These are phyloP conservation scores for Cossypha caffra DNA, from an alignment of 2,797 vertebrate species.

Conservation along the genomic window DNA sequence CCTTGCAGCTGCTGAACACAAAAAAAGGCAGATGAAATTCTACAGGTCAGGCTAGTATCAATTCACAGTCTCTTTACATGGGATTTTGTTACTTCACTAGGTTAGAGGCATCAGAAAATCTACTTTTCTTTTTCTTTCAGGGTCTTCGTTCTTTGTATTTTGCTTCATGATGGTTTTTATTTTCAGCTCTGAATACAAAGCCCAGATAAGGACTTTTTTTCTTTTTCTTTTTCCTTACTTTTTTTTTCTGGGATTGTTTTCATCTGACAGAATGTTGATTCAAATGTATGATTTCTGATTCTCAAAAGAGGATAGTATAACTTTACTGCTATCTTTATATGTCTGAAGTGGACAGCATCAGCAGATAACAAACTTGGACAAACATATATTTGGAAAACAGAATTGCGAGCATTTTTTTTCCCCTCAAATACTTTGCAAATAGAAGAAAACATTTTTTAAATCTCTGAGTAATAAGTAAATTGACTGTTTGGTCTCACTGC, in stretches of 20 bases:
- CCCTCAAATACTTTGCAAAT: neutral
- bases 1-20: neutral
- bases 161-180: neutral
- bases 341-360: neutral
- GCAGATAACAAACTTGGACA: neutral
- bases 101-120: slow-evolving; percentile 3
- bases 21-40: slow-evolving; percentile 16
- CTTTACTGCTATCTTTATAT: neutral
- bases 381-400: neutral
- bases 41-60: neutral
- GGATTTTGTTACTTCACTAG: neutral
- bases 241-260: neutral
- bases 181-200: neutral
- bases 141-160: neutral
- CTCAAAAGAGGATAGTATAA: neutral
- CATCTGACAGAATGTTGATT: neutral
- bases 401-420: neutral
- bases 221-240: neutral
- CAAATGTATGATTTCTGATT: neutral
- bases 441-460: neutral
- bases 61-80: neutral
- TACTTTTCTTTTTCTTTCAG: neutral
- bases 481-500: neutral
- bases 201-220: neutral
- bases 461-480: neutral